phyloP scores from a whole-genome alignment of 2,797 vertebrate species.

The Falco biarmicus region DNA sequence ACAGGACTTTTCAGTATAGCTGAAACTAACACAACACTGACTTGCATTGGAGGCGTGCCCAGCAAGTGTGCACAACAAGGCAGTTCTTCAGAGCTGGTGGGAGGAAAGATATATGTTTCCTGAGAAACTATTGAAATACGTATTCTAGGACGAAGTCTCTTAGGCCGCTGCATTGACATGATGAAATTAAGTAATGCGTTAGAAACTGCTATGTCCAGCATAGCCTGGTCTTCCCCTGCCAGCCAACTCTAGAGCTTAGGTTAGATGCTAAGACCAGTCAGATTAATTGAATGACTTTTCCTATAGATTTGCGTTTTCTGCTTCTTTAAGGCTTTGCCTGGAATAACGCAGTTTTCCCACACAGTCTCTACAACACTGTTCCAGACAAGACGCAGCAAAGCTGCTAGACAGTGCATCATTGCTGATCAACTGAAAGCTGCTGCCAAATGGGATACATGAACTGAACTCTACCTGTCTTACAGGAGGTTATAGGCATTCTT shows the following conservation, averaged over 20 bases:
- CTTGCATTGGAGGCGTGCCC: background rate
- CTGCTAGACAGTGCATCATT: background rate
- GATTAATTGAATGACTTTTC: background rate
- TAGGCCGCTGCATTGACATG: background rate
- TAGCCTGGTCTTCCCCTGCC: background rate
- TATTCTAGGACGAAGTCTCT: background rate
- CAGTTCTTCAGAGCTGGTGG: background rate
- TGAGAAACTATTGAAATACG: background rate
- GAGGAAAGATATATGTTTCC: background rate
- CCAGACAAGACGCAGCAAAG: conserved; percentile 18
- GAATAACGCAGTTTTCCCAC: conserved; percentile 5
- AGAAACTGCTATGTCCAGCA: background rate
- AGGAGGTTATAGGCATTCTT: background rate
- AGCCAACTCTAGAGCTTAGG: background rate
- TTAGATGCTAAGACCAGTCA: background rate
- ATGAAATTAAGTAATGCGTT: background rate
- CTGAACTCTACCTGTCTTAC: background rate
- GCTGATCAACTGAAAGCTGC: background rate
- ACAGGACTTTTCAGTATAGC: background rate
- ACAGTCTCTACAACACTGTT: background rate
- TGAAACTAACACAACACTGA: background rate
- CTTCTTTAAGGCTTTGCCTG: background rate
- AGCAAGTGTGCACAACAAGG: background rate
- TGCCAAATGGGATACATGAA: background rate
- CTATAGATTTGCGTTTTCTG: background rate